A percentile compares a stretch with the other conserved stretches of the same genome.
phyloP scores from a whole-genome alignment of 2,888 invertebrate species.

The Dasypogon diadema region DNA sequence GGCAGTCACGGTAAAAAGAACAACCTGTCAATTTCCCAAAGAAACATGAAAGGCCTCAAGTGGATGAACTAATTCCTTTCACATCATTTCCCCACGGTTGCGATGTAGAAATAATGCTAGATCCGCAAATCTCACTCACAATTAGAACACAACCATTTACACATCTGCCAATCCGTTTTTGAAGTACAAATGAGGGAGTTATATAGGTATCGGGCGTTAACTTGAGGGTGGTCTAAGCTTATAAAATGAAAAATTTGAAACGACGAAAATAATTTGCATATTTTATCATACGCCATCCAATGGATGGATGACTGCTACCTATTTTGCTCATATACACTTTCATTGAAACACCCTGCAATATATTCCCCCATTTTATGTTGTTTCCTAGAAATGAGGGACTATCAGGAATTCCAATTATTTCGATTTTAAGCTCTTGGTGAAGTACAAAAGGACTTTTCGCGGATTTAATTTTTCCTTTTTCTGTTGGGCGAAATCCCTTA shows the following conservation, averaged over 20 bases:
- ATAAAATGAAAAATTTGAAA: constrained; percentile 46
- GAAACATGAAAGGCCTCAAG: constrained; percentile 21
- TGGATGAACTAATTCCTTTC: constrained; percentile 43
- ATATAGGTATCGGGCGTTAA: constrained; percentile 2
- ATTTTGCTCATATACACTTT: constrained; percentile 3
- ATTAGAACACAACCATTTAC: constrained; percentile 46
- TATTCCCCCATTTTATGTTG: constrained; percentile 18
- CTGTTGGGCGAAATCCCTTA: constrained; percentile 28
- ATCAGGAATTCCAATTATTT: constrained; percentile 50
- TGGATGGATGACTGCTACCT: constrained; percentile 5
- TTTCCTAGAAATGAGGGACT: constrained; percentile 19
- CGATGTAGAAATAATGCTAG: constrained; percentile 2
- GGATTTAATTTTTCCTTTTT: constrained; percentile 47
- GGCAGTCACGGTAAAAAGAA: constrained; percentile 19
- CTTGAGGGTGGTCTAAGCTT: constrained; percentile 38
- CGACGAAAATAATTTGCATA: constrained; percentile 50
- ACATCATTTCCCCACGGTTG: constrained; percentile 34
- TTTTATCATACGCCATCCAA: constrained; percentile 37
- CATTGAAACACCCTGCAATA: constrained; percentile 9
- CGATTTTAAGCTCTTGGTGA: constrained; percentile 48
- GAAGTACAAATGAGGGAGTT: constrained; percentile 36
- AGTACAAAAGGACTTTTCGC: constrained; percentile 47
- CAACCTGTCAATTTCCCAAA: constrained; percentile 49
- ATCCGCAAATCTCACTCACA: constrained; percentile 49
- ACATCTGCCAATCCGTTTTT: constrained; percentile 50